phyloP scores from a whole-genome alignment of 2,797 vertebrate genomes.

The Lacerta agilis region DNA sequence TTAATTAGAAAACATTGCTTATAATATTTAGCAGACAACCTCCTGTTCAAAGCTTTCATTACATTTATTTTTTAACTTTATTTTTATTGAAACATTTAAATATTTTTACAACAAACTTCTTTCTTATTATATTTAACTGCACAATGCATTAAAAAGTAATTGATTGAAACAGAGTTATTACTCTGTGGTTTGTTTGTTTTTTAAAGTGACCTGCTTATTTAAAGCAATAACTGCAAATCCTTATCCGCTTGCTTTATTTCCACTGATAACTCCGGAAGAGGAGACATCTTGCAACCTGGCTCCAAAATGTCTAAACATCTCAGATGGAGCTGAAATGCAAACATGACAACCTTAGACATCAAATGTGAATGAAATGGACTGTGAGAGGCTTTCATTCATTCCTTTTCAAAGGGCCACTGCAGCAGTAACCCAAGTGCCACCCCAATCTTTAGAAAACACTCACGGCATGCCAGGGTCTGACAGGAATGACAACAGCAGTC shows the following conservation, averaged over 20 bases:
- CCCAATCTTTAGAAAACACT: conserved; percentile 24
- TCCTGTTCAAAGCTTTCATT: background rate
- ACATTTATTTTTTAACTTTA: conserved; percentile 3
- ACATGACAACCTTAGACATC: conserved; percentile 15
- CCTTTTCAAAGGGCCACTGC: conserved; percentile 21
- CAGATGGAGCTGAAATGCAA: conserved; percentile 30
- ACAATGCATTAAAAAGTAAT: background rate
- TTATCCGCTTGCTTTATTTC: background rate
- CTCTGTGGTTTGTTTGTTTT: too few relatives aligned
- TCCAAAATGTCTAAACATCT: conserved; percentile 15
- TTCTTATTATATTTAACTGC: background rate
- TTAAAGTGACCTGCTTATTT: background rate
- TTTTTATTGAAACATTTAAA: conserved; percentile 2
- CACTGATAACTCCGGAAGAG: background rate
- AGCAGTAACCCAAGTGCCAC: conserved; percentile 31
- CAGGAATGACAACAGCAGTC: background rate
- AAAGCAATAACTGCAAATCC: background rate
- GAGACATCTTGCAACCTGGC: background rate
- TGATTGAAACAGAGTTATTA: background rate
- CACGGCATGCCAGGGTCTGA: conserved; percentile 19
- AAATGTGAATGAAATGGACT: conserved; percentile 40
- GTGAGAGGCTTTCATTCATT: background rate
- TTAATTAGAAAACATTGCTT: background rate
- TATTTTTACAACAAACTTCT: background rate
- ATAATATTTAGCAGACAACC: background rate